Percentiles rank a stretch among this genome's conserved stretches.
These are phyloP conservation scores for Neoascia interrupta DNA, from an alignment of 2,888 invertebrate species.

Conservation along the genomic window DNA sequence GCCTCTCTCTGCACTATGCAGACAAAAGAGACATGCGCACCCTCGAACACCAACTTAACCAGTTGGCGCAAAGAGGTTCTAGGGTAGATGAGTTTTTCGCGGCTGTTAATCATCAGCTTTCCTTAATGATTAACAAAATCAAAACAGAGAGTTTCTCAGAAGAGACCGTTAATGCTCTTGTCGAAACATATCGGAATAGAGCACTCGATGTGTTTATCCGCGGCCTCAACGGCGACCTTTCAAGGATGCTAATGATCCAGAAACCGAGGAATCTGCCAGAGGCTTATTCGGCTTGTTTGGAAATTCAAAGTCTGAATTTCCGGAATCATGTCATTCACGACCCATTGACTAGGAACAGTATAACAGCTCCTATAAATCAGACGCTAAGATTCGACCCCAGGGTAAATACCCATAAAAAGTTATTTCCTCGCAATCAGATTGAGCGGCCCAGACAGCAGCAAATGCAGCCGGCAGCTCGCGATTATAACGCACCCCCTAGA, in stretches of 20 bases:
- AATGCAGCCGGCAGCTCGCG: background rate
- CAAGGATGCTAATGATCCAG: background rate
- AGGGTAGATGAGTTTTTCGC: background rate
- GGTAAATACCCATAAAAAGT: background rate
- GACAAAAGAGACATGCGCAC: slow-evolving; percentile 67
- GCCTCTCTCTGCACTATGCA: slow-evolving; percentile 62
- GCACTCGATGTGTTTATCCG: background rate
- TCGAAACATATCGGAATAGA: background rate
- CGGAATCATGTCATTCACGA: background rate
- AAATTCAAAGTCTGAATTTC: background rate
- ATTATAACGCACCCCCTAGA: background rate
- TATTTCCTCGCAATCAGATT: background rate
- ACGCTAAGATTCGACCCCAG: no score
- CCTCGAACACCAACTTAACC: slow-evolving; percentile 55
- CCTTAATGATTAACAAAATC: slow-evolving; percentile 29
- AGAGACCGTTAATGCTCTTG: background rate
- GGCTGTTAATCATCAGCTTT: background rate
- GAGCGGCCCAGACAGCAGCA: background rate
- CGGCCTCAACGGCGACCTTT: background rate
- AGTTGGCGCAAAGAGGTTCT: slow-evolving; percentile 40
- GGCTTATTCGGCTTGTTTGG: background rate
- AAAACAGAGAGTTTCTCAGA: slow-evolving; percentile 48
- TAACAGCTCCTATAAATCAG: background rate
- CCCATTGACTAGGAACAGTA: no score
- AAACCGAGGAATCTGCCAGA: background rate